A percentile compares a stretch with the other conserved stretches of the same genome.
phyloP scores from a whole-genome alignment of 2,888 invertebrate genomes.

The Andrena praecox region DNA sequence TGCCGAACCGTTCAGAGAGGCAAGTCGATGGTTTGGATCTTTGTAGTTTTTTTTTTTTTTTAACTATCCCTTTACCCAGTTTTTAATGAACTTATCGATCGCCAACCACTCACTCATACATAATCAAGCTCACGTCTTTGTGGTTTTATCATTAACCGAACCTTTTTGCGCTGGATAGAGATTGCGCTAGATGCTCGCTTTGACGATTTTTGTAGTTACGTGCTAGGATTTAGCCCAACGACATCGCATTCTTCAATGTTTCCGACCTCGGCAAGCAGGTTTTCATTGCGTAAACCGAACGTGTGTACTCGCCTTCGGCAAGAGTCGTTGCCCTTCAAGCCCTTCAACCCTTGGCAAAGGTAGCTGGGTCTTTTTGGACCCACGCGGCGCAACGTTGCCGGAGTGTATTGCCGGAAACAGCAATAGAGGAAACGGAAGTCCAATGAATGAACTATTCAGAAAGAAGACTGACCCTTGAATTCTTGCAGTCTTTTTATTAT shows the following conservation, averaged over 20 bases:
- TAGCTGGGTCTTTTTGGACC: no score
- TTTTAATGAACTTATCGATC: constrained; percentile 72
- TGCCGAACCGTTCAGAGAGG: constrained; percentile 85
- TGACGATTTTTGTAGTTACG: constrained; percentile 75
- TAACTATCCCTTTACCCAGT: constrained; percentile 71
- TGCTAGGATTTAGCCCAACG: constrained; percentile 76
- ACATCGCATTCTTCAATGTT: constrained; percentile 69
- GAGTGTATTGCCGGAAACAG: no score
- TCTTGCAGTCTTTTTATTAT: no score
- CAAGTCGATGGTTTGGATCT: constrained; percentile 85
- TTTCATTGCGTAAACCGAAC: constrained; percentile 67
- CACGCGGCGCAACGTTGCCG: no score
- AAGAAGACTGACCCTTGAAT: no score
- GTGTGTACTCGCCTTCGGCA: background rate
- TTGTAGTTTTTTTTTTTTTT: constrained; percentile 82
- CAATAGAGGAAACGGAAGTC: no score
- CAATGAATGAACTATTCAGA: no score
- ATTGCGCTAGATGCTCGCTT: constrained; percentile 83
- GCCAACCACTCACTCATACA: constrained; percentile 75
- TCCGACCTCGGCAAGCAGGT: constrained; percentile 46
- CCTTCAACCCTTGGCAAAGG: background rate
- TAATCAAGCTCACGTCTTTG: constrained; percentile 80
- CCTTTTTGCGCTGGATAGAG: constrained; percentile 79
- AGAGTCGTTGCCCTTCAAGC: background rate
- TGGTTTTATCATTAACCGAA: constrained; percentile 80